Conservation (phyloP, 2,113 vertebrate species). For the Rhombomys opimus region DNA sequence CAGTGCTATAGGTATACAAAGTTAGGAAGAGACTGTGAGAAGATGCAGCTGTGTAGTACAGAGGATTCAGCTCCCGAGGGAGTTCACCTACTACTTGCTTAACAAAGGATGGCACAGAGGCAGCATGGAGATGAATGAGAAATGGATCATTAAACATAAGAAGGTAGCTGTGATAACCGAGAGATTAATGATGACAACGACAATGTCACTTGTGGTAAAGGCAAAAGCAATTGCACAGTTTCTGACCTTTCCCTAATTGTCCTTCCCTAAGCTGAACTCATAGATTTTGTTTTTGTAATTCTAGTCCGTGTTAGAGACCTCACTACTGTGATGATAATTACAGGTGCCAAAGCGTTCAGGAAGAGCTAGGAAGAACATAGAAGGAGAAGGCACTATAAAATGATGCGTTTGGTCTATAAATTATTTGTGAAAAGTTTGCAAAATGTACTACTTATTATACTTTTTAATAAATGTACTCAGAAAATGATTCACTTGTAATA, state of each 20-base stretch:
- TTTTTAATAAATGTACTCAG: slow-evolving; percentile 29
- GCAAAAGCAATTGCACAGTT: slow-evolving; percentile 63
- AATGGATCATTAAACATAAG: slow-evolving; percentile 82
- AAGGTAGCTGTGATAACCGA: slow-evolving; percentile 79
- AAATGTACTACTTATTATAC: slow-evolving; percentile 3
- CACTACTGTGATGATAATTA: background rate
- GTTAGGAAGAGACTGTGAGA: slow-evolving; percentile 31
- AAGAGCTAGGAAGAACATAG: slow-evolving; percentile 15
- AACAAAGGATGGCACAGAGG: slow-evolving; percentile 78
- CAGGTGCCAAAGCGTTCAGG: slow-evolving; percentile 26
- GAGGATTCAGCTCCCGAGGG: background rate
- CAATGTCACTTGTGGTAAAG: slow-evolving; percentile 82
- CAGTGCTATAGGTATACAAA: background rate
- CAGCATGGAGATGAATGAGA: slow-evolving; percentile 68
- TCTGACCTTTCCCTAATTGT: slow-evolving; percentile 74
- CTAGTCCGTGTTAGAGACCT: background rate
- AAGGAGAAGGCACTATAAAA: slow-evolving; percentile 1
- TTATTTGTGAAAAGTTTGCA: slow-evolving; percentile 39
- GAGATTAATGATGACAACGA: slow-evolving; percentile 81
- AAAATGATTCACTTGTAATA: slow-evolving; percentile 13
- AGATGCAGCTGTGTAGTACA: background rate
- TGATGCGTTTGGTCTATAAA: slow-evolving; percentile 42
- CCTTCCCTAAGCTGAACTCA: slow-evolving; percentile 53
- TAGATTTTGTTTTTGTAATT: slow-evolving; percentile 48
- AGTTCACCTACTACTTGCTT: slow-evolving; percentile 60